These are phyloP conservation scores for Elephantulus edwardii DNA, from an alignment of 2,113 vertebrate species.

Conservation along the genomic window DNA sequence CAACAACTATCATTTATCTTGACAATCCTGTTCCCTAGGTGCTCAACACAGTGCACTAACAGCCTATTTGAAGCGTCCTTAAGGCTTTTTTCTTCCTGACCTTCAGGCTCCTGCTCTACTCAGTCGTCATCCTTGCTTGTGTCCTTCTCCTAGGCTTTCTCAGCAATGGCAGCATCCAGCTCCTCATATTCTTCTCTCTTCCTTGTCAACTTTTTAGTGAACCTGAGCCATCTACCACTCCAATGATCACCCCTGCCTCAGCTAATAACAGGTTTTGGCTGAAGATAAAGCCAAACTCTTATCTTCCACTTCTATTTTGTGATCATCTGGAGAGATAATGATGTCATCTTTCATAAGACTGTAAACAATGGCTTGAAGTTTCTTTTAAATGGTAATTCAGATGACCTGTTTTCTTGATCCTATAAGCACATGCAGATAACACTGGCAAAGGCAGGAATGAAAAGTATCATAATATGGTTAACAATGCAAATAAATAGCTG, in stretches of 20 bases:
- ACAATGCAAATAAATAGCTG: constrained; percentile 52
- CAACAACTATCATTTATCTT: background rate
- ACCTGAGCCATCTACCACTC: background rate
- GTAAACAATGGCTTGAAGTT: background rate
- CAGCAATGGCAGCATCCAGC: background rate
- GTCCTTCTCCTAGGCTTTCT: background rate
- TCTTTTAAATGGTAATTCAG: constrained; percentile 14
- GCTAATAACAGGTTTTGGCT: background rate
- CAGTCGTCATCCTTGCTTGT: background rate
- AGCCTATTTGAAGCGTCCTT: background rate
- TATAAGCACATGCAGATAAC: constrained; percentile 47
- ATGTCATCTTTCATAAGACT: constrained; percentile 8
- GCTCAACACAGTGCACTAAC: background rate
- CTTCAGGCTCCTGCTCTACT: background rate
- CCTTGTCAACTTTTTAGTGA: background rate
- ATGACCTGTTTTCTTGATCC: constrained; percentile 25
- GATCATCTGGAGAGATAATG: background rate
- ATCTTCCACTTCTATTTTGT: background rate
- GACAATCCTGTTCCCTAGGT: background rate
- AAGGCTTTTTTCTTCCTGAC: background rate
- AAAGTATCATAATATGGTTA: constrained; percentile 19
- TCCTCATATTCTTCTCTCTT: background rate
- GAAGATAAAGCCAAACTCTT: constrained; percentile 14
- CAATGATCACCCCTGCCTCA: background rate
- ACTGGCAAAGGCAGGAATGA: background rate